phyloP scores from a whole-genome alignment of 2,113 vertebrate species.

The Polyodon spathula region DNA sequence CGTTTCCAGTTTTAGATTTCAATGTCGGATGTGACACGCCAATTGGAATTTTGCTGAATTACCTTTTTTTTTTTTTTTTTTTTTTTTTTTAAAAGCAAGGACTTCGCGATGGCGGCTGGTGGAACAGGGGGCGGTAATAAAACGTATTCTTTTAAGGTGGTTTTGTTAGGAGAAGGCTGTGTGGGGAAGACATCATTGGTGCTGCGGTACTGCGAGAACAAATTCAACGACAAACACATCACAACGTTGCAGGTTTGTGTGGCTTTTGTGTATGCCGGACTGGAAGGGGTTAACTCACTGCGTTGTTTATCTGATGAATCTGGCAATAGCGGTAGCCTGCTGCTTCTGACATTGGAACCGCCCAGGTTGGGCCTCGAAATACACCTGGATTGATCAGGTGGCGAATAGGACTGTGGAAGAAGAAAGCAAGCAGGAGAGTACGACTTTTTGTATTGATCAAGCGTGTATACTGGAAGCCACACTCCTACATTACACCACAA shows the following conservation, averaged over 20 bases:
- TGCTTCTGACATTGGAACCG: no score
- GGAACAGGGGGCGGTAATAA: conserved; percentile 58
- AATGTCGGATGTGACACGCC: conserved; percentile 37
- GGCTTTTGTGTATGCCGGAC: neutral
- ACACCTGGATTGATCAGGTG: no score
- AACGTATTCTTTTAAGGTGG: conserved; percentile 93
- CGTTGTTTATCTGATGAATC: neutral
- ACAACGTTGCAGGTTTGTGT: conserved; percentile 87
- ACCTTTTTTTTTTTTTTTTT: neutral
- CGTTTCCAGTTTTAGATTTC: conserved; percentile 13
- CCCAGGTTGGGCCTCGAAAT: no score
- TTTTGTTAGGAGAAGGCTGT: conserved; percentile 88
- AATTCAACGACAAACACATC: conserved; percentile 99
- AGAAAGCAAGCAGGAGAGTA: no score
- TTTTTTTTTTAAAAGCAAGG: conserved; percentile 15
- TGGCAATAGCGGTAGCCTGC: no score
- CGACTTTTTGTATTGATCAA: no score
- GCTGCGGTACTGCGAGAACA: conserved; percentile 95
- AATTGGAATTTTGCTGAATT: conserved; percentile 24
- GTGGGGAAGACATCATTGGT: conserved; percentile 95
- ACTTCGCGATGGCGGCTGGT: conserved; percentile 54
- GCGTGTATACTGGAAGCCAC: no score
- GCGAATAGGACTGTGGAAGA: no score
- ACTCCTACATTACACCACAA: no score
- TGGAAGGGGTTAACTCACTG: neutral